These are phyloP conservation scores for Crenichthys baileyi DNA, from an alignment of 2,797 vertebrate genomes.

Conservation along the genomic window DNA sequence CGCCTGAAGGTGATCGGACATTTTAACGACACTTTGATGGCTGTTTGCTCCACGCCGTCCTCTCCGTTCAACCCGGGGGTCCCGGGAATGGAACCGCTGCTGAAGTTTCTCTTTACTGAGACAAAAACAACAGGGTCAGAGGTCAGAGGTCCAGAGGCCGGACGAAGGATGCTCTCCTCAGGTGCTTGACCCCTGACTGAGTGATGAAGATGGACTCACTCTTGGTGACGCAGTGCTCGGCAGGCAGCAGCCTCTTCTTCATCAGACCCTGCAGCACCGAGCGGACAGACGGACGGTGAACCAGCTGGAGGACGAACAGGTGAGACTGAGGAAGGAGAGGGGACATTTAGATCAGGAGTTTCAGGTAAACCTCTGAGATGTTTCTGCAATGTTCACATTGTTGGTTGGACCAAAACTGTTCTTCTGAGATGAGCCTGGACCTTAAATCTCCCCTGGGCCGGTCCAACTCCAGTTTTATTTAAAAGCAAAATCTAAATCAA, in stretches of 20 bases:
- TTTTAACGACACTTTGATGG: slow-evolving; percentile 92
- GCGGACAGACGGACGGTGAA: slow-evolving; percentile 90
- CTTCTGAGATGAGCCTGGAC: too few relatives aligned
- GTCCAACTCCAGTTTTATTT: too few relatives aligned
- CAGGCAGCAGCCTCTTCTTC: slow-evolving; percentile 93
- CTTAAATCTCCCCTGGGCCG: too few relatives aligned
- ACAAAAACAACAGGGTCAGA: not conserved
- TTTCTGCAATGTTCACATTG: too few relatives aligned
- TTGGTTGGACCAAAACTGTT: too few relatives aligned
- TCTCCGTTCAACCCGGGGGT: slow-evolving; percentile 90
- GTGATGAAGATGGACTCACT: slow-evolving; percentile 76
- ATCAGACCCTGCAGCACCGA: slow-evolving; percentile 94
- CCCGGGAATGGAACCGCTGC: slow-evolving; percentile 89
- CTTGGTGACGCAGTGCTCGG: slow-evolving; percentile 94
- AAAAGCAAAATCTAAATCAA: too few relatives aligned
- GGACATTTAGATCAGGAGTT: not conserved
- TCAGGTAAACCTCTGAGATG: too few relatives aligned
- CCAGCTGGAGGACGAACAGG: slow-evolving; percentile 92
- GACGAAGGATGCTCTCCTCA: not conserved
- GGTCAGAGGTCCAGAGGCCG: not conserved
- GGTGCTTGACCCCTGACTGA: too few relatives aligned
- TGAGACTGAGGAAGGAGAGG: slow-evolving; percentile 83
- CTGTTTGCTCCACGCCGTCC: slow-evolving; percentile 93
- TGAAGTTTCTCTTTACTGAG: slow-evolving; percentile 93
- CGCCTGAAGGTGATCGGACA: slow-evolving; percentile 95